Evolutionary conservation across 2,113 vertebrate genomes (phyloP), one percentile per base, ranked within the genome.

Genomic region (Natator depressus): DNA sequence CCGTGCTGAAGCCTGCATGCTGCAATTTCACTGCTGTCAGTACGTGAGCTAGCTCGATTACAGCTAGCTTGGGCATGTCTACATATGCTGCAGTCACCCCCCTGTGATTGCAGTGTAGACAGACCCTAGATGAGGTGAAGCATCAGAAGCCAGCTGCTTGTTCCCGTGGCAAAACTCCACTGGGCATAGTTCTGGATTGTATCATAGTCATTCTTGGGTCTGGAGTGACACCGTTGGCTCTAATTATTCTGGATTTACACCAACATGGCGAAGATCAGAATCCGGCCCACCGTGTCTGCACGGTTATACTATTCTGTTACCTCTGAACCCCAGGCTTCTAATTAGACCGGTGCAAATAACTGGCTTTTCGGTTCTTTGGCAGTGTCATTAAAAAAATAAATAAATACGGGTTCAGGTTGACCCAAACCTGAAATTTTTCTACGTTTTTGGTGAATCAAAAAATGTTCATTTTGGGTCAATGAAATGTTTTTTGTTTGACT

Each of bases 241-340:
- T 62, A 3, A 89, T 53, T 7, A 65, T 29, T 31, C 42, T 6
- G 46, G 46, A 31, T 1, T 75, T 87, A 10, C 38, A 11, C 16
- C 1, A 0, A 1, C 75, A 53, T 14, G 20, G 51, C 29, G 42
- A 8, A 29, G 38, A 4, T 78, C 80, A 53, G 9, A 11, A 5
- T 38, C 69, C 76, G 50, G 27, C 57, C 81, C 27, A 35, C 10
- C 8, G 25, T 2, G 3, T 47, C 53, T 85, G 14, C 2, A 5
- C 57, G 9, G 29, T 31, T 16, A 62, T 62, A 35, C 25, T 62
- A 6, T 31, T 62, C 59, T 14, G 8, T 72, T 38, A n/a, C 65
- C n/a, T 38, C 65, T 72, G 17, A n/a, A 10, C 8, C 35, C 17
- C 17, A 35, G 65, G 35, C 35, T n/a, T 8, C 35, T 20, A n/a